Percentiles rank a stretch among this genome's conserved stretches.
Evolutionary conservation across 2,113 vertebrate genomes (phyloP).

Genomic region (Protobothrops mucrosquamatus): DNA sequence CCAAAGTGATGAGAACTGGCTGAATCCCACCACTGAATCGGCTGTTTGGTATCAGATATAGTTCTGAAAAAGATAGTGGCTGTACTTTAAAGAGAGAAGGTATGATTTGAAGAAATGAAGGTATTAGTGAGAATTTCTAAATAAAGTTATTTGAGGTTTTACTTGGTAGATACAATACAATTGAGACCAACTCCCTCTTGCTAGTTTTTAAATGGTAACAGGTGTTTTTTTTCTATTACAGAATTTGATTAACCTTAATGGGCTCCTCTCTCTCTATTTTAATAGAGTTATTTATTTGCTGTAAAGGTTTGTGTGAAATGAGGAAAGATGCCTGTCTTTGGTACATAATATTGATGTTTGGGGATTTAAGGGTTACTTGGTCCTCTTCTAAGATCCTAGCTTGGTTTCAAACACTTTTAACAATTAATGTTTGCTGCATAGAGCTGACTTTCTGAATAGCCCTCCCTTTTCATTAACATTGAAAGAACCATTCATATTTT

Average conservation of each 20-base stretch:
- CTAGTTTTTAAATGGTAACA: background rate
- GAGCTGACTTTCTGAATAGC: conserved; percentile 48
- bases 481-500: conserved; percentile 62
- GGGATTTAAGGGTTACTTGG: background rate
- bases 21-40: background rate
- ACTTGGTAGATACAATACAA: background rate
- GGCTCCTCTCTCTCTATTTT: background rate
- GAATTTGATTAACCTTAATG: background rate
- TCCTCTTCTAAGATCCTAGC: background rate
- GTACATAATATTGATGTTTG: background rate
- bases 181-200: background rate
- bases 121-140: background rate
- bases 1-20: too few species aligned
- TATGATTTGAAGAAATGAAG: background rate
- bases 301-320: background rate
- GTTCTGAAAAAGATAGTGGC: background rate
- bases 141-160: background rate
- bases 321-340: background rate
- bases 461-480: conserved; percentile 9
- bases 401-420: background rate
- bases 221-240: background rate
- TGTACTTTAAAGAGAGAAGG: background rate
- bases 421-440: conserved; percentile 7
- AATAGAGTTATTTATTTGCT: background rate
- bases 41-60: background rate